A percentile compares a stretch with the other conserved stretches of the same genome.
These are phyloP conservation scores for Tetragonula carbonaria DNA, from an alignment of 2,888 invertebrate species.

Conservation along the genomic window DNA sequence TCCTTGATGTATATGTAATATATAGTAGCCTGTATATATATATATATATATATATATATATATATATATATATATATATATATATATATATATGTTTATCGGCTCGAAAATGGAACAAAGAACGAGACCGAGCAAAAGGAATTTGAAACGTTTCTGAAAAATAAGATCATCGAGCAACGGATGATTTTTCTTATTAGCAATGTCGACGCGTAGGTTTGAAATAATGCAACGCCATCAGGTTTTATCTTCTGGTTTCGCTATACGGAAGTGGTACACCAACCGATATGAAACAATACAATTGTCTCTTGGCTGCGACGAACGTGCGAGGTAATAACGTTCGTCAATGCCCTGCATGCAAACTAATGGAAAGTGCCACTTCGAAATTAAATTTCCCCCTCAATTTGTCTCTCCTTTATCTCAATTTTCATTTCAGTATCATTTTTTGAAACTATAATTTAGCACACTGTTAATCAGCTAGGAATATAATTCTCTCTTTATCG, in stretches of 20 bases:
- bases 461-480: not conserved
- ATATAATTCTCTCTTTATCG: no score
- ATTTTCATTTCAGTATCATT: not conserved
- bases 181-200: conserved; percentile 33
- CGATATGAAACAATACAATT: conserved; percentile 51
- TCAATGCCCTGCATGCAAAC: not conserved
- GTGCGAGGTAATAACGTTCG: conserved; percentile 5
- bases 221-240: conserved; percentile 47
- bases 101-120: conserved; percentile 2
- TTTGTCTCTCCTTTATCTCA: no score
- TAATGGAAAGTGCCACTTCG: not conserved
- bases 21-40: no score
- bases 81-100: not conserved
- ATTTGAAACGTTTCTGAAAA: not conserved
- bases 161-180: conserved; percentile 20
- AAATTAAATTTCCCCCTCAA: not conserved
- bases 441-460: not conserved
- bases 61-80: no score
- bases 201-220: conserved; percentile 23
- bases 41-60: no score
- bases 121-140: not conserved
- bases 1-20: not conserved
- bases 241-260: conserved; percentile 60
- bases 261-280: conserved; percentile 60
- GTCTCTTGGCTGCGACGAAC: conserved; percentile 35